A percentile compares a stretch with the other conserved stretches of the same genome.
Evolutionary conservation across 2,888 invertebrate genomes (phyloP).

Genomic region (Dasysyrphus tricinctus): DNA sequence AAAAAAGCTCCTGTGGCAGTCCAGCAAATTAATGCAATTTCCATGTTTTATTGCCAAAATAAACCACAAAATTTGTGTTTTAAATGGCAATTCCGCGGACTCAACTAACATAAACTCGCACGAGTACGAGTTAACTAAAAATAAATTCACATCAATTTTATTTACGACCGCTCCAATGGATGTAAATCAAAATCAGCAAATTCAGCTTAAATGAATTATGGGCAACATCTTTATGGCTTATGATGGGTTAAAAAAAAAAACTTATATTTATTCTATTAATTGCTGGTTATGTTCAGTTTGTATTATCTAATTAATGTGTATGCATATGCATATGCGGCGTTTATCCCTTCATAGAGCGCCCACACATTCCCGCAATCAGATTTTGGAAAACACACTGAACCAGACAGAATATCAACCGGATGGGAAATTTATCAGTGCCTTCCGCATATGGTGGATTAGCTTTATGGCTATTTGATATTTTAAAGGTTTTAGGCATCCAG

Average conservation of each 20-base stretch:
- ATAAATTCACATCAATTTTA: slow-evolving; percentile 59
- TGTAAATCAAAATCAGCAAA: slow-evolving; percentile 64
- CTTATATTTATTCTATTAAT: slow-evolving; percentile 60
- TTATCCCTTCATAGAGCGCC: slow-evolving; percentile 6
- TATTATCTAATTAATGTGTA: slow-evolving; percentile 64
- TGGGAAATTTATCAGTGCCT: slow-evolving; percentile 71
- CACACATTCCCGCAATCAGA: not conserved
- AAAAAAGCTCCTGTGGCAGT: slow-evolving; percentile 50
- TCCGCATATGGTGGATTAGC: slow-evolving; percentile 45
- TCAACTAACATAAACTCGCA: not conserved
- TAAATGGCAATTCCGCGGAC: slow-evolving; percentile 35
- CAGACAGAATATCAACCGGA: slow-evolving; percentile 59
- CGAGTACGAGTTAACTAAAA: slow-evolving; percentile 28
- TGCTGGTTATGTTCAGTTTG: slow-evolving; percentile 25
- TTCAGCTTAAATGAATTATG: slow-evolving; percentile 64
- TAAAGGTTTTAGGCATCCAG: not conserved
- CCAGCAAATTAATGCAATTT: slow-evolving; percentile 49
- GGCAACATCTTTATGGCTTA: slow-evolving; percentile 38
- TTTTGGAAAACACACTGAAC: slow-evolving; percentile 17
- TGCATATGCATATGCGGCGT: not conserved
- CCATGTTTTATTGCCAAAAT: slow-evolving; percentile 33
- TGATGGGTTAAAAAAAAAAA: not conserved
- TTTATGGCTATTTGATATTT: not conserved
- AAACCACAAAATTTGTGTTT: slow-evolving; percentile 37
- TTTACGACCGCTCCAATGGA: slow-evolving; percentile 33